Base-by-base conservation (phyloP, 2,888 invertebrate species). In the Liposcelis brunnea region DNA sequence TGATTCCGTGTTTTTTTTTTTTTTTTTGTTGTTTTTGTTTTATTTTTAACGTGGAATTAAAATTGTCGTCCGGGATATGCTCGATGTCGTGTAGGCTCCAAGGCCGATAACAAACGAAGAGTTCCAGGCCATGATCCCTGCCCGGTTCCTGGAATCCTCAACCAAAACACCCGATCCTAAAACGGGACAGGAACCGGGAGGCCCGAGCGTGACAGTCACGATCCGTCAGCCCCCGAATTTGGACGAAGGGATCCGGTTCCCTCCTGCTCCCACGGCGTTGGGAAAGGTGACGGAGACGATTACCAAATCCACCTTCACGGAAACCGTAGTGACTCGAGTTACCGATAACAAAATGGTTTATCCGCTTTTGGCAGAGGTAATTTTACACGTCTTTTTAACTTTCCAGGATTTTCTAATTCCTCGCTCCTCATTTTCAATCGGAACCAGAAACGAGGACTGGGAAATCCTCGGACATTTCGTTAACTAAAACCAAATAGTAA, bases 261-360 rank as follows among this genome's bases (percentile, higher is more conserved):
- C 86, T 55, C 85, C 89, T 59, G 74, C 86, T 55, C 86, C 85
- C 52, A 80, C 80, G 51, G 73, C 79, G 55, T 75, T 83, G 61
- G 90, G 90, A 63, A 75, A 77, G 64, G 83, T 89, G 69, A 90
- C 89, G 55, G 91, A 91, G 72, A 86, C 84, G 65, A 85, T 91
- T 73, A 91, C 90, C 66, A 90, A 89, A 76, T 86, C 89, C 62
- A 90, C 90, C 55, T 82, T 89, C 72, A 90, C 90, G 60, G 90
- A 91, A 73, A 90, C 89, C 53, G 86, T 87, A 55, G 89, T 90
- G 69, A 91, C 90, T 56, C 74, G 91, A 61, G 78, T 90, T 68
- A 91, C 91, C 58, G 87, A 90, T 70, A 91, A 91, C 73, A 77
- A 80, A 64, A 76, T 85, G 70, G 74, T 79, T 65, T 77, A 74